phyloP scores from a whole-genome alignment of 2,113 vertebrate species.

The Toxotes jaculatrix region DNA sequence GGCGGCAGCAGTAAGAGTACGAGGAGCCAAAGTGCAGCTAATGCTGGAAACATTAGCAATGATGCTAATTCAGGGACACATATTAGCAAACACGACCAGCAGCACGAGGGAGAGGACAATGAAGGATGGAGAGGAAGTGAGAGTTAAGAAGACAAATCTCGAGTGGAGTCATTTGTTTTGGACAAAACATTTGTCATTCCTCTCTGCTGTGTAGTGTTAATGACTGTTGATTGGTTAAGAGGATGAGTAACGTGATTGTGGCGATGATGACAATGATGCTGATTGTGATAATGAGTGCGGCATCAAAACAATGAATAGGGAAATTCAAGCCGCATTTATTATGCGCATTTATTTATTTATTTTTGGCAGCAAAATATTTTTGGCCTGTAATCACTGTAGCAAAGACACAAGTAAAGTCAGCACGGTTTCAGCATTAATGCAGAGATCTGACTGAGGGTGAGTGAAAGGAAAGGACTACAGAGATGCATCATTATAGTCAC shows the following conservation, averaged over 20 bases:
- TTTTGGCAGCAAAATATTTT: not conserved
- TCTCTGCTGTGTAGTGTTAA: conserved; percentile 4
- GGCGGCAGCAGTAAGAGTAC: not conserved
- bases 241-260: not conserved
- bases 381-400: not conserved
- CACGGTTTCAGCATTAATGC: not conserved
- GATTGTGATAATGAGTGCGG: conserved; percentile 33
- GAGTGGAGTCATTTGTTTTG: not conserved
- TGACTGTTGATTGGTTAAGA: conserved; percentile 24
- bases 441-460: conserved; percentile 1
- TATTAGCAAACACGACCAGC: not conserved
- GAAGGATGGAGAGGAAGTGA: not conserved
- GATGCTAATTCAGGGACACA: not conserved
- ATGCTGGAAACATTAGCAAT: not conserved
- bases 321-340: conserved; percentile 8
- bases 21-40: not conserved
- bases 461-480: not conserved
- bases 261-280: conserved; percentile 23
- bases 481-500: not conserved
- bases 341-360: not conserved
- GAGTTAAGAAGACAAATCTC: not conserved
- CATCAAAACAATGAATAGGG: conserved; percentile 11
- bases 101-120: not conserved
- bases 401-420: not conserved
- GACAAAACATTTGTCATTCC: not conserved